Evolutionary conservation across 2,888 invertebrate species (phyloP).

Genomic region (Selenia dentaria): DNA sequence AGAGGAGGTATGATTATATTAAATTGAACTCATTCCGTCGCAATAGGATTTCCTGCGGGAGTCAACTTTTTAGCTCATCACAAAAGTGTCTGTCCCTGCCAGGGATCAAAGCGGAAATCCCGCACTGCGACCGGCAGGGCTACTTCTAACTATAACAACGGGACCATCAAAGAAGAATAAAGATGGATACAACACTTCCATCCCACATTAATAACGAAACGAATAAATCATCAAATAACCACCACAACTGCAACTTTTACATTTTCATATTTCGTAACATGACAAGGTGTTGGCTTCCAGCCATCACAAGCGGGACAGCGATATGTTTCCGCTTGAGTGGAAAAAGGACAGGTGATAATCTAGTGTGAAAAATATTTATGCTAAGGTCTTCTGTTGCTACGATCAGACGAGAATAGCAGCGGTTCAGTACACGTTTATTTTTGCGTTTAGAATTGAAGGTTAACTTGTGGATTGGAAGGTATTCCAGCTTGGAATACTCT

Average conservation of each 20-base stretch:
- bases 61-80: no score
- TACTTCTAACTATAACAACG: no score
- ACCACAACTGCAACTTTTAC: constrained; percentile 55
- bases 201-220: constrained; percentile 11
- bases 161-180: no score
- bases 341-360: constrained; percentile 75
- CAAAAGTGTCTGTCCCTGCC: no score
- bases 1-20: no score
- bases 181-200: constrained; percentile 10
- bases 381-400: constrained; percentile 73
- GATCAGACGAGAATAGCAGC: constrained; percentile 56
- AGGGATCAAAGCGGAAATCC: no score
- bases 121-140: no score
- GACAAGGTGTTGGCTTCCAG: constrained; percentile 65
- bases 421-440: constrained; percentile 67
- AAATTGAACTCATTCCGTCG: no score
- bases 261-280: constrained; percentile 80
- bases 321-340: constrained; percentile 61
- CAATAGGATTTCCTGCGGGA: no score
- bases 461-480: constrained; percentile 34
- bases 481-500: constrained; percentile 34
- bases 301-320: constrained; percentile 67
- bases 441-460: constrained; percentile 67
- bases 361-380: constrained; percentile 83
- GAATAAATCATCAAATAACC: constrained; percentile 19